A percentile compares a stretch with the other conserved stretches of the same genome.
These are phyloP conservation scores for Acanthosoma haemorrhoidale DNA, from an alignment of 2,888 invertebrate genomes.

Conservation along the genomic window DNA sequence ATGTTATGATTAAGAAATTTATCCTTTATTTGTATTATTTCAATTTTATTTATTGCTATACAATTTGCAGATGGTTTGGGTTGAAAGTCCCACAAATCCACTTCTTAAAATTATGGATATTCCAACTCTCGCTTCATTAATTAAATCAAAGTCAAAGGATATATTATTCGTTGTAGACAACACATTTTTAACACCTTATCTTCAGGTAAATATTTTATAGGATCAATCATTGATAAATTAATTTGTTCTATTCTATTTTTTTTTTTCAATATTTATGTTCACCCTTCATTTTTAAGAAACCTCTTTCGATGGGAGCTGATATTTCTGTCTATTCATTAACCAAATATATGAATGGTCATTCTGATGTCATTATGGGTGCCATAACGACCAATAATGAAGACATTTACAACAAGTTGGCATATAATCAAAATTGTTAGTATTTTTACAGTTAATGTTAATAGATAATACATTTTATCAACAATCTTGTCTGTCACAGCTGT, in stretches of 20 bases:
- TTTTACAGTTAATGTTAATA: neutral
- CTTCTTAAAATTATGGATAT: conserved; percentile 83
- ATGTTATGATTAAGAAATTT: no score
- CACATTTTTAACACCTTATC: conserved; percentile 86
- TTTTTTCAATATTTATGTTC: no score
- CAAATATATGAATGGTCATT: conserved; percentile 98
- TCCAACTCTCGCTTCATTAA: conserved; percentile 59
- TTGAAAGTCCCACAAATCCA: conserved; percentile 95
- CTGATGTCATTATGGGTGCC: conserved; percentile 95
- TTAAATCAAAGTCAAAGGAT: conserved; percentile 49
- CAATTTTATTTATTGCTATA: neutral
- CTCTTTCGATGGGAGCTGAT: conserved; percentile 86
- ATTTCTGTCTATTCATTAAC: conserved; percentile 86
- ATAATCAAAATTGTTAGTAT: conserved; percentile 78
- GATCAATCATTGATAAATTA: no score
- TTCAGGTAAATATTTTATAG: conserved; percentile 61
- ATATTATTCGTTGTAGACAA: conserved; percentile 82
- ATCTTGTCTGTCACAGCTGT: no score
- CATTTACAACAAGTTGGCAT: conserved; percentile 66
- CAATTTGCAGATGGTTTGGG: conserved; percentile 70
- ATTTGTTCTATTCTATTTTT: no score
- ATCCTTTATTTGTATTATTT: neutral
- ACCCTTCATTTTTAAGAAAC: conserved; percentile 55
- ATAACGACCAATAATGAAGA: conserved; percentile 67
- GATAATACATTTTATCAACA: neutral